These are phyloP conservation scores for Netelia melanura DNA, from an alignment of 2,888 invertebrate species.

Conservation along the genomic window DNA sequence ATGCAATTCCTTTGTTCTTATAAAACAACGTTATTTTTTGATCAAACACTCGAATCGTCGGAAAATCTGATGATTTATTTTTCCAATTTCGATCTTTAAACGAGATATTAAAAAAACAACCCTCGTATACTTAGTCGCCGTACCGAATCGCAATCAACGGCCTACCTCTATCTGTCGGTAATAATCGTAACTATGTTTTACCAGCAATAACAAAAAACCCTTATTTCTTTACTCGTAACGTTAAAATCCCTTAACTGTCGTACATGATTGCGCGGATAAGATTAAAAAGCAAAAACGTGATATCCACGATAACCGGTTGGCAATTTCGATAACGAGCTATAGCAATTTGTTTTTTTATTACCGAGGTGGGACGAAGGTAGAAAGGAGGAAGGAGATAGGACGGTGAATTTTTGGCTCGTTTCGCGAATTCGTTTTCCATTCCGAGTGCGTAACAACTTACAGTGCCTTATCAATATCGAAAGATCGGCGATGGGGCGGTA, in stretches of 20 bases:
- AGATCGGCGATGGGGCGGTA: constrained; percentile 36
- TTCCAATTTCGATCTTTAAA: no score
- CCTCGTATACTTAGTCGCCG: no score
- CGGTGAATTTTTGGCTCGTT: constrained; percentile 54
- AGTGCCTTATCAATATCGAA: constrained; percentile 59
- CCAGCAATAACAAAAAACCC: no score
- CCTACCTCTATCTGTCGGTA: no score
- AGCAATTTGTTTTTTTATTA: constrained; percentile 17
- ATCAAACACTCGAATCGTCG: no score
- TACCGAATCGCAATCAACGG: no score
- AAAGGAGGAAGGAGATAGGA: background rate
- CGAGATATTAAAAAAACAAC: no score
- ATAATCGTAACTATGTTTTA: no score
- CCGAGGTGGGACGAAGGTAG: background rate
- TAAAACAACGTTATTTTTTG: no score
- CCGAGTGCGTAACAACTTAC: constrained; percentile 50
- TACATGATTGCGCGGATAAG: background rate
- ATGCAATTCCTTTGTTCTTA: no score
- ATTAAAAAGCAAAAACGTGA: constrained; percentile 42
- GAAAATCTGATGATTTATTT: no score
- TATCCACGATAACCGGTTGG: constrained; percentile 51
- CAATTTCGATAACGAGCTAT: constrained; percentile 56
- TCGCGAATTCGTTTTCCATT: constrained; percentile 49
- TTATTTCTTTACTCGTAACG: background rate
- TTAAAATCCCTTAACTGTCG: background rate